Conservation (phyloP, 1,140 invertebrate genomes). For the Episyrphus balteatus region DNA sequence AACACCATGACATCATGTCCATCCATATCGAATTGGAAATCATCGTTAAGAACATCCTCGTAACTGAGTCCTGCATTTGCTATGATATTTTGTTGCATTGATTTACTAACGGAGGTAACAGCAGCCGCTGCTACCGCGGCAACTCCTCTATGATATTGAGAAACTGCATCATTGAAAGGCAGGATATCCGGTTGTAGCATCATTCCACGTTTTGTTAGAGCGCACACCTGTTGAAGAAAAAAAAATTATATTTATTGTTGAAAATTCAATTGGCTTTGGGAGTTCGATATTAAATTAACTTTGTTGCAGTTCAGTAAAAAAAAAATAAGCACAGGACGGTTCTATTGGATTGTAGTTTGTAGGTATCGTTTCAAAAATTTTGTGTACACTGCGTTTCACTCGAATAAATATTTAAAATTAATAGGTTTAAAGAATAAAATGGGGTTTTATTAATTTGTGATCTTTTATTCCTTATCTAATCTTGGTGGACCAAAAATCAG, state of each 20-base stretch:
- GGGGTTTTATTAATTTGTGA: too few relatives aligned
- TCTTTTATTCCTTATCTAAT: too few relatives aligned
- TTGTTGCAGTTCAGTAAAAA: too few relatives aligned
- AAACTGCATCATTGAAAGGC: conserved; percentile 25
- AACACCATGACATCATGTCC: conserved; percentile 96
- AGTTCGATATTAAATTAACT: too few relatives aligned
- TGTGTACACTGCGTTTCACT: too few relatives aligned
- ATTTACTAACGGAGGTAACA: conserved; percentile 17
- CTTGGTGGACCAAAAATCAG: too few relatives aligned
- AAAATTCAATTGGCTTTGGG: too few relatives aligned
- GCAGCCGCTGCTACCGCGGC: conserved; percentile 11
- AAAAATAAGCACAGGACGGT: too few relatives aligned
- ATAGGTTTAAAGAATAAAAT: too few relatives aligned
- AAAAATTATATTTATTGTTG: neutral
- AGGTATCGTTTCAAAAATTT: too few relatives aligned
- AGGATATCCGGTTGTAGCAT: conserved; percentile 33
- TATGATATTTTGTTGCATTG: conserved; percentile 28
- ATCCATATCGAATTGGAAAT: conserved; percentile 78
- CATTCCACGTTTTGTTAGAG: conserved; percentile 51
- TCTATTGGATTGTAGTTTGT: too few relatives aligned
- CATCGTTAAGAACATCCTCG: conserved; percentile 73
- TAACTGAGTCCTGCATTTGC: conserved; percentile 54
- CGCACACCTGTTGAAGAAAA: conserved; percentile 46
- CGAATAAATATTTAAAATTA: too few relatives aligned
- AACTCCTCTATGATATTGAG: conserved; percentile 4